Conservation (phyloP, 2,888 invertebrate genomes). For the Euclidia mi region DNA sequence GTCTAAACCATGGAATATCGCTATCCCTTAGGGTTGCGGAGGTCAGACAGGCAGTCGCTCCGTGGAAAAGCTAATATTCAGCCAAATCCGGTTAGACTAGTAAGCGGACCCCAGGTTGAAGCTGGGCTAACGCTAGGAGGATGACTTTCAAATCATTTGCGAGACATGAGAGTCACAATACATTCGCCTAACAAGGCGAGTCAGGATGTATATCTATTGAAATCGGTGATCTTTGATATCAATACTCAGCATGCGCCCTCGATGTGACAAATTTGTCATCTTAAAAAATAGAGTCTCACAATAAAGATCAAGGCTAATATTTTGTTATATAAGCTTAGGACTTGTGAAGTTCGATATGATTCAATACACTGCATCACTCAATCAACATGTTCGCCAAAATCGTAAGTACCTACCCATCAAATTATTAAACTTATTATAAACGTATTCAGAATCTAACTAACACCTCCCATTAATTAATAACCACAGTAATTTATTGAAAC, state of each 20-base stretch:
- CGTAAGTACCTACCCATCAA: constrained; percentile 66
- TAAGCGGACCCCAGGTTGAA: no score
- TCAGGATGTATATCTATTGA: constrained; percentile 64
- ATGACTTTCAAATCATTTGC: no score
- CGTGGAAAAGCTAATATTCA: no score
- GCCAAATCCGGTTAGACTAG: no score
- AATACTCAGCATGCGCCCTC: constrained; percentile 56
- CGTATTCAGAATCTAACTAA: not conserved
- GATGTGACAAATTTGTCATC: constrained; percentile 63
- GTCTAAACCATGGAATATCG: no score
- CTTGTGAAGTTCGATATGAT: constrained; percentile 61
- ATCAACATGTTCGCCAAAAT: constrained; percentile 79
- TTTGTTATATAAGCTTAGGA: constrained; percentile 70
- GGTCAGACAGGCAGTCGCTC: no score
- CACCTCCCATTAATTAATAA: not conserved
- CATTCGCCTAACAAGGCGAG: constrained; percentile 58
- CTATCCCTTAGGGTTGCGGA: no score
- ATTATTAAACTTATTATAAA: no score
- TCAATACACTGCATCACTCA: constrained; percentile 68
- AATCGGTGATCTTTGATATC: constrained; percentile 66
- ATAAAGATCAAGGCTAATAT: constrained; percentile 76
- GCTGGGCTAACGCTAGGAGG: no score
- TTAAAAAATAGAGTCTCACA: constrained; percentile 61
- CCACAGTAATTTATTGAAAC: not conserved
- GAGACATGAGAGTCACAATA: constrained; percentile 32